Evolutionary conservation across 2,797 vertebrate species (phyloP).

Genomic region (Tarsius wallacei): DNA sequence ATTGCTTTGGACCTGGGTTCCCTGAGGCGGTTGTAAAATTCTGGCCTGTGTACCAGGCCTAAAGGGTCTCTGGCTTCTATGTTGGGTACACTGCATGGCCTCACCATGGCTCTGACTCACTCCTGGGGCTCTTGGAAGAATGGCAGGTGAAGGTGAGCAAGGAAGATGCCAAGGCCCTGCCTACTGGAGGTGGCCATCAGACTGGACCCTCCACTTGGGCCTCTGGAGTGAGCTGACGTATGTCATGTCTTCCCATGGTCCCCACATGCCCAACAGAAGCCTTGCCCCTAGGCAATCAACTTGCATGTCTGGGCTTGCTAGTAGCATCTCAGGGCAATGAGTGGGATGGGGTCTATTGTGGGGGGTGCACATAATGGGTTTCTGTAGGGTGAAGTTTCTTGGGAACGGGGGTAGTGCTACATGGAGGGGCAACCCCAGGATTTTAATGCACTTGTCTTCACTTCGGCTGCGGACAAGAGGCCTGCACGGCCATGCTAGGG

Average conservation of each 20-base stretch:
- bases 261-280: no score
- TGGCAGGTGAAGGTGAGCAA: background rate
- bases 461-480: background rate
- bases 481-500: no score
- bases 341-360: background rate
- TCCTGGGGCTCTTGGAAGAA: background rate
- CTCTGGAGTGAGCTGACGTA: background rate
- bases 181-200: background rate
- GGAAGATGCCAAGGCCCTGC: background rate
- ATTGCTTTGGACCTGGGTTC: background rate
- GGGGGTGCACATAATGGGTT: background rate
- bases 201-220: background rate
- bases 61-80: background rate
- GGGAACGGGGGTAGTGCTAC: background rate
- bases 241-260: rapidly evolving
- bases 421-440: background rate
- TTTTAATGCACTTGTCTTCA: background rate
- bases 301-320: rapidly evolving
- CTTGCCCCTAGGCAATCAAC: no score
- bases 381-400: background rate
- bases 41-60: background rate
- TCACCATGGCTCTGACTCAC: background rate
- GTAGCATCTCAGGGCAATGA: background rate
- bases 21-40: background rate
- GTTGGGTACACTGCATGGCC: background rate